Base-by-base conservation (phyloP, 2,797 vertebrate species). In the Arctocebus calabarensis region DNA sequence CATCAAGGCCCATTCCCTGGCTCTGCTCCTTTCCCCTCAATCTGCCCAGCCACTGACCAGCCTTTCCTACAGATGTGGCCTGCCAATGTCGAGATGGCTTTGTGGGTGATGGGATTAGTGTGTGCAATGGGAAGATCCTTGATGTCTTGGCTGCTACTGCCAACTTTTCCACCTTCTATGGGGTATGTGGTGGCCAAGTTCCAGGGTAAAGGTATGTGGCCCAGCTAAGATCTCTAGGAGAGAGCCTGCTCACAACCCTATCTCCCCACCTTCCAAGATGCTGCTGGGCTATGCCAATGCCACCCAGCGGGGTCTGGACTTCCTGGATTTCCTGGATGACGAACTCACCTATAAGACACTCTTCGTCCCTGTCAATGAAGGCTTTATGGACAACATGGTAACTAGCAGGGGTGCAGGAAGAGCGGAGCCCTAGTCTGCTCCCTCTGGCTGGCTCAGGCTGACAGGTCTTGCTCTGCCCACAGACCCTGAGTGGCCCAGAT, bases 141-240 rank as follows among this genome's bases (percentile, higher is more conserved):
- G 98, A 98, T 0, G 98, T 99, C 13, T 97, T 99, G 0, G 99
- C 99, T 3, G 98, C 98, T 0, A 97, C 98, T 7, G 97, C 98
- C 48, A 99, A 99, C 98, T 99, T 99, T 98, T 99, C 99, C 68
- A 97, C 98, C 89, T 99, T 99, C 98, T 99, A 99, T 25, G 98
- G 98, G 2, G 99, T 99, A 95, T 98, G 99, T 19, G 48, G 70
- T 57, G 25, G 32, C 20, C 37, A 23, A 16, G 64, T 34, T 62
- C 13, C 27, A 11, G 68, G 32, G 37, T 4, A 34, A n/a, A 43
- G 12, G 25, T 16, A 3, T 17, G 16, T 12, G 3, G 16, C 61
- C 34, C 23, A 13, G 66, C 14, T 5, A 74, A 84, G 75, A 20
- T 75, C 73, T 61, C 45, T 17, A 34, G 62, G n/a, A 90, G 59